Base-by-base conservation (phyloP, 2,797 vertebrate species). In the Diglossa cyanea region DNA sequence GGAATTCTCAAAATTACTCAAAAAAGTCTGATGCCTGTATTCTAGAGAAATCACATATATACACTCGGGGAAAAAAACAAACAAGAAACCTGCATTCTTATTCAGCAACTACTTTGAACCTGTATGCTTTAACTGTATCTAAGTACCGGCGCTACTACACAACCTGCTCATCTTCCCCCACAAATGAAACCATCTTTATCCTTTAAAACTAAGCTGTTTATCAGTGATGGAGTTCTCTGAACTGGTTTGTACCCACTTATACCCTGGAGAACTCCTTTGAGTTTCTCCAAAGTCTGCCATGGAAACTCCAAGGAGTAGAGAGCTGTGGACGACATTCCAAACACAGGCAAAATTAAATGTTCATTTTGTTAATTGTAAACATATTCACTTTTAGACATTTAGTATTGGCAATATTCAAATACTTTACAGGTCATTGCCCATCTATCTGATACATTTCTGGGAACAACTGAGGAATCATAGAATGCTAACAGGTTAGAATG, bases 81-180 rank as follows among this genome's bases (percentile, higher is more conserved):
- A 8, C 55, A 35, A 35, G 8, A 60, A 8, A 17, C 8, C 37
- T 9, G 16, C 26, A 35, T 31, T 53, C 44, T 78, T 62, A 39
- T 10, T 83, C 44, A 75, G 31, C 53, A 83, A 54, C 28, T 39
- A 39, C 24, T 60, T 51, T 2, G 6, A 75, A 75, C 11, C 13
- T 25, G 13, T 19, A 50, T 82, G 33, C 19, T 65, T 51, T 57
- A 53, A 62, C 9, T 60, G 17, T 23, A 65, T 31, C 19, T 44
- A 70, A n/a, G 21, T 19, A 48, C 18, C 3, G 0, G 13, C 0
- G 0, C 37, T 57, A 51, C 20, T 20, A 74, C 45, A 57, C 12
- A 90, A 51, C 11, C 42, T 51, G 15, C 20, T 65, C 24, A 24
- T 55, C 47, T 18, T 37, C 23, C 14, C 24, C 28, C 39, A 28